Conservation (phyloP, 2,888 invertebrate species). For the Nebria brevicollis region DNA sequence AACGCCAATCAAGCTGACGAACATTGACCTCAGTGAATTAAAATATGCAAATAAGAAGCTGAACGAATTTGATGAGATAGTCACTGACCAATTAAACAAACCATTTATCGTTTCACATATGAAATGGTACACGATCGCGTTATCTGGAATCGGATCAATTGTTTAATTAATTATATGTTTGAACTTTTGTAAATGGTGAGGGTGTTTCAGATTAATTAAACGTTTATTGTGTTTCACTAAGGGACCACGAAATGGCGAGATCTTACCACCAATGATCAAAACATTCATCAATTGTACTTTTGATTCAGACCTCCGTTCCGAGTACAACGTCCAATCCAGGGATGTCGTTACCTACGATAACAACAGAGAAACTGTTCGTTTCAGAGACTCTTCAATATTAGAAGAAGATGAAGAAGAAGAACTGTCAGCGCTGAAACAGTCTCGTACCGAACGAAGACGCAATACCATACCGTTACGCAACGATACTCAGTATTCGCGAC, state of each 20-base stretch:
- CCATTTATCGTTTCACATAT: slow-evolving; percentile 48
- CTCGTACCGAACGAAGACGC: background rate
- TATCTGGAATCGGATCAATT: slow-evolving; percentile 40
- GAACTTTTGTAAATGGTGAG: slow-evolving; percentile 27
- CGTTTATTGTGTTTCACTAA: slow-evolving; percentile 23
- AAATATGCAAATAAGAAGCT: slow-evolving; percentile 50
- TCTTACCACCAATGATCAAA: slow-evolving; percentile 48
- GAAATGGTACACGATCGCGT: slow-evolving; percentile 48
- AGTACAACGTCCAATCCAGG: slow-evolving; percentile 13
- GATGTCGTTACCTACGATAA: slow-evolving; percentile 20
- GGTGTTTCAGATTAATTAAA: slow-evolving; percentile 23
- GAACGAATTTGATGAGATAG: slow-evolving; percentile 49
- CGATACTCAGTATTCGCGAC: background rate
- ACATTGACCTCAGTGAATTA: slow-evolving; percentile 49
- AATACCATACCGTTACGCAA: background rate
- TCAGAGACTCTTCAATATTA: too few relatives aligned
- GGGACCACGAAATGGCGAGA: slow-evolving; percentile 33
- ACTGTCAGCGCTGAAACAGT: background rate
- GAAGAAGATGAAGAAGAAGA: too few relatives aligned
- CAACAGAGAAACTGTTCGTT: too few relatives aligned
- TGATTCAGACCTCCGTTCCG: slow-evolving; percentile 44
- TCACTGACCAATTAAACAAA: slow-evolving; percentile 48
- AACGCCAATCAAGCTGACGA: slow-evolving; percentile 45
- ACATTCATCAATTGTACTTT: slow-evolving; percentile 50
- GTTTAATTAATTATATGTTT: slow-evolving; percentile 6